Conservation (phyloP, 2,113 vertebrate species). For the Anolis carolinensis region DNA sequence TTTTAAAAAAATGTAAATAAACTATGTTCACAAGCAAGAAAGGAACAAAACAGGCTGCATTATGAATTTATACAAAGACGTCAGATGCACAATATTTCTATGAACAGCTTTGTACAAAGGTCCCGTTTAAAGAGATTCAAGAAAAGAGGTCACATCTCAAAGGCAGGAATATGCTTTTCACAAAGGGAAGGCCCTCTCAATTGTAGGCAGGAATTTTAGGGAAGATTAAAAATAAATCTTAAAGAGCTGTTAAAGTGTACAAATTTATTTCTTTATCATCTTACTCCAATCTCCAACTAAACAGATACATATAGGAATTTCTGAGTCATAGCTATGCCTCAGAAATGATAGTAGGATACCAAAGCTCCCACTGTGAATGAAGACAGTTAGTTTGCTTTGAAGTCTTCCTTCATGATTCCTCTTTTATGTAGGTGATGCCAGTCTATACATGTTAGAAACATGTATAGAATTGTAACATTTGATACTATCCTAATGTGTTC, state of each 20-base stretch:
- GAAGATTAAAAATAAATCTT: too few relatives aligned
- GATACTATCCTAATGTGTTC: too few relatives aligned
- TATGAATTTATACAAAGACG: conserved; percentile 58
- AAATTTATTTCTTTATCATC: background rate
- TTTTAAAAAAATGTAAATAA: conserved; percentile 69
- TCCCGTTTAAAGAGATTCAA: conserved; percentile 12
- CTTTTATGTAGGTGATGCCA: too few relatives aligned
- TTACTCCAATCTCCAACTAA: background rate
- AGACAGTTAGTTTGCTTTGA: too few relatives aligned
- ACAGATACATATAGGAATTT: background rate
- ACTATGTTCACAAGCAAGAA: conserved; percentile 60
- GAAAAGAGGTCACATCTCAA: background rate
- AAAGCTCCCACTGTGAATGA: background rate
- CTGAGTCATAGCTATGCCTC: background rate
- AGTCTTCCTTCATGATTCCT: too few relatives aligned
- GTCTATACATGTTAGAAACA: too few relatives aligned
- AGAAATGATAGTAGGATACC: background rate
- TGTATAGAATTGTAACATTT: too few relatives aligned
- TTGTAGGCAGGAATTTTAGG: background rate
- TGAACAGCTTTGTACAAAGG: background rate
- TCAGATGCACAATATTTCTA: conserved; percentile 31
- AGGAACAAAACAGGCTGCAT: conserved; percentile 62
- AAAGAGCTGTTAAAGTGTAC: background rate
- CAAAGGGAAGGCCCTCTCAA: background rate
- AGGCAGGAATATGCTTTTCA: background rate